These are phyloP conservation scores for Microtus californicus DNA, from an alignment of 2,797 vertebrate species.

Conservation along the genomic window DNA sequence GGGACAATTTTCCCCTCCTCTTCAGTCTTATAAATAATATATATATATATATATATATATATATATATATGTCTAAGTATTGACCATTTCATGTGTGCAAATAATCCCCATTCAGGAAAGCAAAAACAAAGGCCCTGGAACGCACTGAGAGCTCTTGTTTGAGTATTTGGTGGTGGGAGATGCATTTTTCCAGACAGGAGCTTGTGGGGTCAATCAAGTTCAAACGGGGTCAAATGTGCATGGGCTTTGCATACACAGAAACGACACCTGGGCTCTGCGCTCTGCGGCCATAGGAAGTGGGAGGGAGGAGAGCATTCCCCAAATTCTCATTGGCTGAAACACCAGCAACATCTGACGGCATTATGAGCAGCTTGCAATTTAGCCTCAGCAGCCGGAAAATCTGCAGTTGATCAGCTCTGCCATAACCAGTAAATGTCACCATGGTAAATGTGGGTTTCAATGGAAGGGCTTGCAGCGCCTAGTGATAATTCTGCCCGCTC, in stretches of 20 bases:
- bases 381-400: slow-evolving; percentile 80
- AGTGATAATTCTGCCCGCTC: slow-evolving; percentile 81
- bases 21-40: slow-evolving; percentile 70
- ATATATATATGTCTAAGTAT: slow-evolving; percentile 44
- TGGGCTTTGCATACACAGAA: fast-evolving
- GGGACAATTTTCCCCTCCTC: neutral
- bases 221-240: neutral
- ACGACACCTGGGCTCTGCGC: neutral
- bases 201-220: slow-evolving; percentile 58
- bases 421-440: slow-evolving; percentile 72
- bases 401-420: slow-evolving; percentile 84
- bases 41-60: too few relatives aligned
- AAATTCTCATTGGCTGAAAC: slow-evolving; percentile 57
- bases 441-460: slow-evolving; percentile 70
- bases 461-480: slow-evolving; percentile 78
- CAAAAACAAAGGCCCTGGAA: slow-evolving; percentile 67
- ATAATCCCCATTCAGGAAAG: slow-evolving; percentile 70
- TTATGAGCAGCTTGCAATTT: slow-evolving; percentile 73
- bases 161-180: neutral
- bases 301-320: neutral
- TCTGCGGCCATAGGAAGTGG: slow-evolving; percentile 22
- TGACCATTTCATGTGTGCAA: slow-evolving; percentile 76
- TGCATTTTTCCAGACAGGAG: slow-evolving; percentile 59
- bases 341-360: slow-evolving; percentile 55
- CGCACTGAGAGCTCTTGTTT: slow-evolving; percentile 34